Percentiles rank a stretch among this genome's conserved stretches.
phyloP scores from a whole-genome alignment of 2,888 invertebrate species.

The Yponomeuta cagnagella region DNA sequence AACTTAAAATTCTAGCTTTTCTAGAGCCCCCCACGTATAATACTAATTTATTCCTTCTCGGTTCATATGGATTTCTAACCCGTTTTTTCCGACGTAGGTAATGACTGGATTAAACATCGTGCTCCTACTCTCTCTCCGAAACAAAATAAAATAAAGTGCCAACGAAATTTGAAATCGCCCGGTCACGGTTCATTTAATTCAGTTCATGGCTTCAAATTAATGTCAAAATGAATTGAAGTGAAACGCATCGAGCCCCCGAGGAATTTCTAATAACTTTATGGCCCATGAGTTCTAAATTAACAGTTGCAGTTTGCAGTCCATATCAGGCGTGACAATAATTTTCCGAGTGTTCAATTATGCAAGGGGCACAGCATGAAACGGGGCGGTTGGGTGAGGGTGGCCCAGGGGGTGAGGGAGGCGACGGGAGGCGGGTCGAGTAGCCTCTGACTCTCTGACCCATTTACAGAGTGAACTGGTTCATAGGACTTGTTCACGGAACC shows the following conservation, averaged over 20 bases:
- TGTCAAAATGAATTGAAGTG: no score
- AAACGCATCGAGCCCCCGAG: neutral
- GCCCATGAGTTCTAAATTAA: slow-evolving; percentile 28
- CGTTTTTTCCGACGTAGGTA: no score
- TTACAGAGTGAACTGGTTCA: slow-evolving; percentile 56
- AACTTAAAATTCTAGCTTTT: no score
- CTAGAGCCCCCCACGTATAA: no score
- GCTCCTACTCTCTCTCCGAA: no score
- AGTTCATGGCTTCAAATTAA: neutral
- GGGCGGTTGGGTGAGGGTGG: slow-evolving; percentile 35
- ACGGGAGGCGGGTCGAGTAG: slow-evolving; percentile 47
- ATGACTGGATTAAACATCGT: no score
- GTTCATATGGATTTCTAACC: no score
- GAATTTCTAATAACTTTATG: slow-evolving; percentile 14
- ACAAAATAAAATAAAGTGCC: no score
- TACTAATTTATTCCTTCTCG: no score
- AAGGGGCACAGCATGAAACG: slow-evolving; percentile 50
- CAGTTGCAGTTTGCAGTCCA: slow-evolving; percentile 35
- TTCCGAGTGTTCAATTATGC: slow-evolving; percentile 70
- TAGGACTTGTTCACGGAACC: slow-evolving; percentile 26
- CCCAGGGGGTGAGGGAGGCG: slow-evolving; percentile 29
- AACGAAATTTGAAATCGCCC: no score
- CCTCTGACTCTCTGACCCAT: slow-evolving; percentile 59
- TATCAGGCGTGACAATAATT: slow-evolving; percentile 64
- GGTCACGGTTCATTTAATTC: no score